Percentiles rank a stretch among this genome's conserved stretches.
phyloP scores from a whole-genome alignment of 2,888 invertebrate genomes.

The Cephus sareptanus region DNA sequence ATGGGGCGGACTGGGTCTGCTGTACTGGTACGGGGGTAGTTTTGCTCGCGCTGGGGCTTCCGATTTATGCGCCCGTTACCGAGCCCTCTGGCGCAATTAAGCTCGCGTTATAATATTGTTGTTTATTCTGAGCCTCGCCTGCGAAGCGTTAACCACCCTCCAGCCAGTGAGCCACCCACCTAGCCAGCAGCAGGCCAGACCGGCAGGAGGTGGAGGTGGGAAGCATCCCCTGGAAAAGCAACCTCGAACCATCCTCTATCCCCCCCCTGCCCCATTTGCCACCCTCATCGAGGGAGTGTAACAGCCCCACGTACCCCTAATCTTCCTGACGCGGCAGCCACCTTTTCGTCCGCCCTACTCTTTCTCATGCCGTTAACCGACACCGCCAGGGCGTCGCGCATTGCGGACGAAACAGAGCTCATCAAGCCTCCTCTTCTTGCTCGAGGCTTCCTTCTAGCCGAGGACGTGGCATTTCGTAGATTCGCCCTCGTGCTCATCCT shows the following conservation, averaged over 20 bases:
- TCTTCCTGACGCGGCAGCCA: slow-evolving; percentile 44
- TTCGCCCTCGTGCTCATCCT: slow-evolving; percentile 28
- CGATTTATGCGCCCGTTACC: slow-evolving; percentile 62
- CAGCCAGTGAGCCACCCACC: slow-evolving; percentile 10
- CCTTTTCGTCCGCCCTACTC: slow-evolving; percentile 23
- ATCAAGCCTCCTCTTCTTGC: not conserved
- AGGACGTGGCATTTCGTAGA: not conserved
- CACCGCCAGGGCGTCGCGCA: not conserved
- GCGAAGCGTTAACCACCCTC: slow-evolving; percentile 55
- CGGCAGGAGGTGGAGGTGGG: not conserved
- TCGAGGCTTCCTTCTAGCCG: not conserved
- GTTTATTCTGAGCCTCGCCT: slow-evolving; percentile 60
- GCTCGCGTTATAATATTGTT: slow-evolving; percentile 65
- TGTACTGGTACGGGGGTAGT: slow-evolving; percentile 23
- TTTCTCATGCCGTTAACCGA: slow-evolving; percentile 22
- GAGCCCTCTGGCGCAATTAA: slow-evolving; percentile 64
- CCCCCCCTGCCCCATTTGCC: not conserved
- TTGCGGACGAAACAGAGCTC: not conserved
- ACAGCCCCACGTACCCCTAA: slow-evolving; percentile 33
- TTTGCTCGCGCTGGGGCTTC: slow-evolving; percentile 33
- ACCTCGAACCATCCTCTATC: not conserved
- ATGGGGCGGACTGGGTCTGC: slow-evolving; percentile 15
- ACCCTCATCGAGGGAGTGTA: slow-evolving; percentile 9
- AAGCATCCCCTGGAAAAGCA: not conserved
- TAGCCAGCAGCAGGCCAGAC: not conserved